Percentiles rank a stretch among this genome's conserved stretches.
Conservation (phyloP, 2,797 vertebrate species). For the Tinamus major region DNA sequence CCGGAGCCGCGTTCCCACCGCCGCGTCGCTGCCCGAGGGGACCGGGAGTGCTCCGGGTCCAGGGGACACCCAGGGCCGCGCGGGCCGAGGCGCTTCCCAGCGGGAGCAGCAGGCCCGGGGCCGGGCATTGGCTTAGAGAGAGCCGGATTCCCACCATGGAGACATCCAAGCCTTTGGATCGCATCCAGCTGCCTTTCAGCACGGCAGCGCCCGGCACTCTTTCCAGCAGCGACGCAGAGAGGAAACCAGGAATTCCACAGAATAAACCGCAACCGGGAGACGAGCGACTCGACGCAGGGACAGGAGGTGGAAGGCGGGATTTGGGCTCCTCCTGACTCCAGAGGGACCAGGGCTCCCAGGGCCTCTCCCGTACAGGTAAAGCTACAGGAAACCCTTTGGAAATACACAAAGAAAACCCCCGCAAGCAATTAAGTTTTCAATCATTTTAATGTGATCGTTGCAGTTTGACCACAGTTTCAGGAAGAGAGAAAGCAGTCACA, state of each 20-base stretch:
- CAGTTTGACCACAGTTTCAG: conserved; percentile 54
- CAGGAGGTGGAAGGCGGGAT: rapidly evolving
- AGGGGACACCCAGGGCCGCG: too few relatives aligned
- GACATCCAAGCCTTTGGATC: not conserved
- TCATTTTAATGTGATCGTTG: conserved; percentile 71
- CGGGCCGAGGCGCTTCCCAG: too few relatives aligned
- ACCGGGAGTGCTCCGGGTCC: too few relatives aligned
- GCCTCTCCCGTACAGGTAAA: not conserved
- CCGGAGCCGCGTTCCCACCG: not conserved
- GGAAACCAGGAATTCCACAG: not conserved
- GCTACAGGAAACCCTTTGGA: not conserved
- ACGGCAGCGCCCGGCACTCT: rapidly evolving
- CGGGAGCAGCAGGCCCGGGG: rapidly evolving
- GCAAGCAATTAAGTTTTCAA: conserved; percentile 47
- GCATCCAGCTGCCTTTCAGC: not conserved
- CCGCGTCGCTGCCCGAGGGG: not conserved
- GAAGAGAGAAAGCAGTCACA: conserved; percentile 28
- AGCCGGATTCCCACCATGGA: not conserved
- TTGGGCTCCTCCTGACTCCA: not conserved
- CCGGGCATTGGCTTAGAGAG: not conserved
- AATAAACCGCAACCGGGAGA: rapidly evolving
- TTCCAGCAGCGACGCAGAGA: not conserved
- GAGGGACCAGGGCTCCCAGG: not conserved
- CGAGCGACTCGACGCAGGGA: rapidly evolving
- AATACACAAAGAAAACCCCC: conserved; percentile 40